Conservation (phyloP, 1,140 invertebrate species). For the Bombus waltoni region DNA sequence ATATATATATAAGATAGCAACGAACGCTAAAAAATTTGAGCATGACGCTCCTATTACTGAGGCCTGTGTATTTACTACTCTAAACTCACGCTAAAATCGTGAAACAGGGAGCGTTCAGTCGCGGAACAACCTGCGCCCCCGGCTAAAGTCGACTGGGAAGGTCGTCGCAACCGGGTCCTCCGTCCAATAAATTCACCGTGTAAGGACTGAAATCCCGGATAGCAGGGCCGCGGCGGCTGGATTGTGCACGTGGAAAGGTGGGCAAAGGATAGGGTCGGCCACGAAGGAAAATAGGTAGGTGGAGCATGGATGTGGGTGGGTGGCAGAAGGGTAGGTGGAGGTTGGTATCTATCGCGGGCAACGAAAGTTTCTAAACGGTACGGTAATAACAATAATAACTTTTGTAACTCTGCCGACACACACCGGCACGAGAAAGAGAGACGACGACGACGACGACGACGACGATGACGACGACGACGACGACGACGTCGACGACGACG, state of each 20-base stretch:
- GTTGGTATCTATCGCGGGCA: conserved; percentile 76
- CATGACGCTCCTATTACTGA: background rate
- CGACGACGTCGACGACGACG: background rate
- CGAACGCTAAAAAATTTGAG: background rate
- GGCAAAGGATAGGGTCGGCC: conserved; percentile 15
- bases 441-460: background rate
- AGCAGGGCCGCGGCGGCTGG: conserved; percentile 3
- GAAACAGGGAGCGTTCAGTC: background rate
- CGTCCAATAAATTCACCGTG: conserved; percentile 35
- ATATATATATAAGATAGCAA: background rate
- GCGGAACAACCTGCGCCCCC: background rate
- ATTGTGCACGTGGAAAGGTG: conserved; percentile 35
- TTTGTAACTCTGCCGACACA: conserved; percentile 79
- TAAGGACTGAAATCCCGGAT: conserved; percentile 39
- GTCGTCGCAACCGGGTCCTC: background rate
- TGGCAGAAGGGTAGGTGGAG: conserved; percentile 42
- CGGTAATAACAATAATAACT: conserved; percentile 83
- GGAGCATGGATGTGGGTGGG: conserved; percentile 48
- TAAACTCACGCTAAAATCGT: background rate
- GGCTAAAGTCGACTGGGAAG: background rate
- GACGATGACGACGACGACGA: background rate
- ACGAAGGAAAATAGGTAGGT: conserved; percentile 19
- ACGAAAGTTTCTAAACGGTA: conserved; percentile 83
- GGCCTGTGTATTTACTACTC: background rate
- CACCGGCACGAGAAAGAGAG: conserved; percentile 23